phyloP scores from a whole-genome alignment of 2,797 vertebrate species.

The Sphenopsis melanotis region DNA sequence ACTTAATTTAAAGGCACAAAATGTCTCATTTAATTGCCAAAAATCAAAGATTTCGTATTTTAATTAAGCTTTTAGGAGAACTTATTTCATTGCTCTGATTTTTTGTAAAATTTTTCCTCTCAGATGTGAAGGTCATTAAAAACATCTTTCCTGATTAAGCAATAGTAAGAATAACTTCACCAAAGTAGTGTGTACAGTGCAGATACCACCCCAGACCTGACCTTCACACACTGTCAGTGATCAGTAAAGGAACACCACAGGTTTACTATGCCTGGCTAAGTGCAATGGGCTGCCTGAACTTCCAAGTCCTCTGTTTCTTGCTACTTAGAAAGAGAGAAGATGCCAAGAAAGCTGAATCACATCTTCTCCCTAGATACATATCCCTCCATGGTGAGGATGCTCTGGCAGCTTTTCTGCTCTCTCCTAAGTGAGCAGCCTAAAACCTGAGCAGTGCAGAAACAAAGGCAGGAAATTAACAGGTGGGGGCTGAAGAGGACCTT shows the following conservation, averaged over 20 bases:
- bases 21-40: conserved; percentile 41
- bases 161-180: not conserved
- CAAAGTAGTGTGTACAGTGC: not conserved
- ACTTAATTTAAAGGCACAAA: conserved; percentile 32
- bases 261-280: not conserved
- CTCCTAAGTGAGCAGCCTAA: not conserved
- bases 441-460: not conserved
- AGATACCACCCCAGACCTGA: not conserved
- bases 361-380: not conserved
- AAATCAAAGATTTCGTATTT: conserved; percentile 58
- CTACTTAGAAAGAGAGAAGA: not conserved
- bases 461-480: not conserved
- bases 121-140: conserved; percentile 27
- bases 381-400: not conserved
- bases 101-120: not conserved
- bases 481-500: not conserved
- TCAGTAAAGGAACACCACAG: not conserved
- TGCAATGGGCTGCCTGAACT: not conserved
- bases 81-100: not conserved
- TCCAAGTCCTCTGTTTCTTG: not conserved
- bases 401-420: not conserved
- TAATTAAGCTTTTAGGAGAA: conserved; percentile 52
- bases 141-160: not conserved
- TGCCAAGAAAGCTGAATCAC: not conserved
- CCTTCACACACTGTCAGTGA: not conserved